These are phyloP conservation scores for Mixornis gularis DNA, from an alignment of 2,113 vertebrate genomes.

Conservation along the genomic window DNA sequence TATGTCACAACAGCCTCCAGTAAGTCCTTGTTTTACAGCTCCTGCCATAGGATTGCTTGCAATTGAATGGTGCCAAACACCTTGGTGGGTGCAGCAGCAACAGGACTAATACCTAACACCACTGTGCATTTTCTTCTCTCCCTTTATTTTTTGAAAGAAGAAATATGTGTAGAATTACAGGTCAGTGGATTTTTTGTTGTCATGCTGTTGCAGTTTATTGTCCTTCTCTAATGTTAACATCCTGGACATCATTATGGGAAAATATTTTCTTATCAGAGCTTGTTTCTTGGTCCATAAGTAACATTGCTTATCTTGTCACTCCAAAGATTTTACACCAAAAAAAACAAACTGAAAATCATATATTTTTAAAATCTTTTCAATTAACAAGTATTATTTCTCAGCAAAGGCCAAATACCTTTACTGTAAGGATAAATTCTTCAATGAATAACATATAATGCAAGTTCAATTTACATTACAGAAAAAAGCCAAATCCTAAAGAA, in stretches of 20 bases:
- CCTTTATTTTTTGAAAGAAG: background rate
- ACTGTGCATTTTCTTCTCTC: background rate
- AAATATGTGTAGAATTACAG: background rate
- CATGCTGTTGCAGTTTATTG: background rate
- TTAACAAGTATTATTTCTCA: background rate
- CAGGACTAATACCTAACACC: background rate
- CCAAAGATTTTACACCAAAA: background rate
- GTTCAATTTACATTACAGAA: background rate
- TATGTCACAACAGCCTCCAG: fast-evolving
- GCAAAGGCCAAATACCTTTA: background rate
- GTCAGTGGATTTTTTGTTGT: background rate
- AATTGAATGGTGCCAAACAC: background rate
- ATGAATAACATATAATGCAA: background rate
- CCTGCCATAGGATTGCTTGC: background rate
- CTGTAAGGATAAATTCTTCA: background rate
- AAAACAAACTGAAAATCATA: background rate
- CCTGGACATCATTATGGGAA: background rate
- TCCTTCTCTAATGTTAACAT: background rate
- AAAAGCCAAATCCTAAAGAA: background rate
- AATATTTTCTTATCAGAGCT: background rate
- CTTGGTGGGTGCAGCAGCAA: background rate
- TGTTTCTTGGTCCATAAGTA: background rate
- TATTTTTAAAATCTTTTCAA: background rate
- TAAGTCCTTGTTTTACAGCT: background rate
- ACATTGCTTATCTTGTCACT: background rate